Evolutionary conservation across 2,888 invertebrate genomes (phyloP), one percentile per base, ranked within the genome.

Genomic region (Dasypogon diadema): DNA sequence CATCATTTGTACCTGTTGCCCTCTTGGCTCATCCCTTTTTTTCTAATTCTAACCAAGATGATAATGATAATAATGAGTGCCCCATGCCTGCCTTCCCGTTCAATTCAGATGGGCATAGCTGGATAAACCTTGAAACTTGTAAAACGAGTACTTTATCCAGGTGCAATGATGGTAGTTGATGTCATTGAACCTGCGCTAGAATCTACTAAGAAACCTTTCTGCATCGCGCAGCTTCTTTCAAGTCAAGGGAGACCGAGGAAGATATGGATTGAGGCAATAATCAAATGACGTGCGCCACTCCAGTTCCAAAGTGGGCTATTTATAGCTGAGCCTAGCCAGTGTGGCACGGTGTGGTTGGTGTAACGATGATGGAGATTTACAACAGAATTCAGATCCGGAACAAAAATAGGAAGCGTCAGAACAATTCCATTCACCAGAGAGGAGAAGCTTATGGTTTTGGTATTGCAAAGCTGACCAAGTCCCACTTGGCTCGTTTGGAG

Each of bases 401-500:
- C 18, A 12, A 63, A 42, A 37, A 1, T 2, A 42, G 42, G 34
- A 26, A 48, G 16, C 8, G 12, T 10, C n/a, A 2, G 18, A 16
- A 42, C 46, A 14, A 46, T 24, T 48, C 26, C 65, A 48, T 24
- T 68, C n/a, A 14, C 12, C 26, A 22, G 1, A 26, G 24, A 16
- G 2, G 26, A 22, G 16, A 16, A 8, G 46, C 65, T 68, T 22
- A 24, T 37, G 30, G 30, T 54, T 72, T 37, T 34, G 55, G 10
- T 42, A 6, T 48, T 51, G 12, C n/a, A 37, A 34, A 55, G 18
- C 21, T 72, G 34, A 34, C 37, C 55, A 54, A 30, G 34, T 72
- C 72, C 72, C 72, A 72, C 30, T 72, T 72, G 72, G 54, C 70
- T 72, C 54, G 21, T 72, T 72, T 72, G 5, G 30, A 70, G 54